Evolutionary conservation across 2,797 vertebrate species (phyloP), one percentile per base, ranked within the genome.

Genomic region (Momotus momota): DNA sequence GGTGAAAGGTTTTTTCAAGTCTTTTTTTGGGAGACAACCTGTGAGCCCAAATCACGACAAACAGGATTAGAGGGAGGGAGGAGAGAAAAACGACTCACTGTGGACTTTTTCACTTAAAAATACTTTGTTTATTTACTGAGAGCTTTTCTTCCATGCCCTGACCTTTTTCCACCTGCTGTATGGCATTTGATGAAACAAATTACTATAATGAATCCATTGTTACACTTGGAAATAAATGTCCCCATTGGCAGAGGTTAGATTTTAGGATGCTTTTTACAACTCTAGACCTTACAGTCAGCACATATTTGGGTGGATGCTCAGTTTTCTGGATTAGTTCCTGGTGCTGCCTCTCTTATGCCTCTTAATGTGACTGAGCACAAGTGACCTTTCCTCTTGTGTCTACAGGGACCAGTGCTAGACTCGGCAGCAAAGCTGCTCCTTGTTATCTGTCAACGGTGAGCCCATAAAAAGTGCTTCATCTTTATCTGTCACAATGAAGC

Each of bases 91-190:
- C 41, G 90, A 51, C 41, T 64, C 38, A 43, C 43, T 79, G 31
- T 35, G 57, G 52, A 43, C 29, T 87, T 94, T 88, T 93, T 72
- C 3, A 23, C 66, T 91, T 75, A 35, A 90, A 93, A 96, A 64
- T 67, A 45, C 26, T 90, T 88, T 6, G 14, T 19, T 60, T 92
- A 26, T 91, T 94, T 96, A 93, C 70, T 46, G 73, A 88, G 48
- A 93, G n/a, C 26, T 94, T 95, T 85, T 77, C 60, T 21, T 89
- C 78, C 80, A 86, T 87, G 86, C 15, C 49, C 9, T 94, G 91
- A 93, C 93, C 74, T 93, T 43, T 90, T 96, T 94, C 40, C 64
- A 95, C 95, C 90, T 95, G 90, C 71, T 90, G 64, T 61, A 87
- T 80, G 86, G 65, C 83, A 80, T 92, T 71, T 90, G 52, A 85